These are phyloP conservation scores for Prochilodus magdalenae DNA, from an alignment of 2,113 vertebrate genomes.

Conservation along the genomic window DNA sequence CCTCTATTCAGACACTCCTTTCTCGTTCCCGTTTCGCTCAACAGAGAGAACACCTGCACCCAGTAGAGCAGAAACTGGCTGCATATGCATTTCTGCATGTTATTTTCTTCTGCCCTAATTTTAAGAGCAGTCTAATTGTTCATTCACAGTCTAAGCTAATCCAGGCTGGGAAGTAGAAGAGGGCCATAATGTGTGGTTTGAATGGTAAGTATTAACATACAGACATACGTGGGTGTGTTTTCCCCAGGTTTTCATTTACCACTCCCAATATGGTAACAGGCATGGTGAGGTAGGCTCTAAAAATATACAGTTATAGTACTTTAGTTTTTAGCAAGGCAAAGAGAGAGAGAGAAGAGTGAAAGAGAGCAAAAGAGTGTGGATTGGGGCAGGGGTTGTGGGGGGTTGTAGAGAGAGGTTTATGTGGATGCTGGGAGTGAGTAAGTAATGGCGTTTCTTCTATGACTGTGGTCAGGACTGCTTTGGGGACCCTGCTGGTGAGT, in stretches of 20 bases:
- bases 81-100: conserved; percentile 12
- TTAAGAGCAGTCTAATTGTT: conserved; percentile 23
- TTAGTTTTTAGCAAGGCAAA: neutral
- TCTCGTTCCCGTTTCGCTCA: conserved; percentile 25
- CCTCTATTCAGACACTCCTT: neutral
- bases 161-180: neutral
- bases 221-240: neutral
- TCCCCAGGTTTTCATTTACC: conserved; percentile 2
- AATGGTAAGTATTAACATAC: conserved; percentile 4
- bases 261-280: neutral
- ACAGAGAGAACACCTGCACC: conserved; percentile 33
- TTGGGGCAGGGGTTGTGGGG: neutral
- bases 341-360: neutral
- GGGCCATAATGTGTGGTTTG: conserved; percentile 1
- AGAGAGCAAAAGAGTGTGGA: neutral
- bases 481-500: conserved; percentile 5
- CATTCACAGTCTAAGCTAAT: conserved; percentile 27
- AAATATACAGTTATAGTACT: conserved; percentile 14
- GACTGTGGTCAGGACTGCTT: conserved; percentile 13
- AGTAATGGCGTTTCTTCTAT: neutral
- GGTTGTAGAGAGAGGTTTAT: neutral
- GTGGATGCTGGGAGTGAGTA: neutral
- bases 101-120: conserved; percentile 25
- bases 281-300: neutral
- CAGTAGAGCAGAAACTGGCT: conserved; percentile 13